Conservation (phyloP, 2,113 vertebrate species). For the Pterocles burchelli region DNA sequence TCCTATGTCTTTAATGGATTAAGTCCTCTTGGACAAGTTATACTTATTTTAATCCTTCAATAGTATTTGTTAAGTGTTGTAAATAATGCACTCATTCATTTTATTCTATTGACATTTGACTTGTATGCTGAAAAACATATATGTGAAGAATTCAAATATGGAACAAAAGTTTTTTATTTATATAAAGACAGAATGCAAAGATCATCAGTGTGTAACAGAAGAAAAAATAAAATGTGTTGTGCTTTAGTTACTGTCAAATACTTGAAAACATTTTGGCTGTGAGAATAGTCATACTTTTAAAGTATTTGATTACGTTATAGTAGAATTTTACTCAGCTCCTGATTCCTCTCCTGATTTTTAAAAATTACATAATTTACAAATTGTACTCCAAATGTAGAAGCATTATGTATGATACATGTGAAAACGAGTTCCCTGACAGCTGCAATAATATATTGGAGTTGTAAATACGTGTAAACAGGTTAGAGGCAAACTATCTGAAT, state of each 20-base stretch:
- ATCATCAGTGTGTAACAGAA: not conserved
- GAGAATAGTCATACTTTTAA: not conserved
- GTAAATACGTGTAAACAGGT: not conserved
- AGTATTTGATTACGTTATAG: not conserved
- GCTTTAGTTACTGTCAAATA: not conserved
- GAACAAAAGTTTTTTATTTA: not conserved
- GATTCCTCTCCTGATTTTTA: not conserved
- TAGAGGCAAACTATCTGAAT: not conserved
- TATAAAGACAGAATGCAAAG: not conserved
- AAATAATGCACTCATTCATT: conserved; percentile 24
- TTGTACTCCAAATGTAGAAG: not conserved
- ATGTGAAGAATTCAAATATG: not conserved
- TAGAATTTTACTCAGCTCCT: not conserved
- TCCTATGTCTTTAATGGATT: conserved; percentile 75
- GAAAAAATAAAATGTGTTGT: not conserved
- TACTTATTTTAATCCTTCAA: conserved; percentile 54
- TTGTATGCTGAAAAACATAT: not conserved
- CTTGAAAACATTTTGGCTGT: not conserved
- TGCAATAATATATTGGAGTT: not conserved
- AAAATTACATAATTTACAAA: not conserved
- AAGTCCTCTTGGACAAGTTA: conserved; percentile 63
- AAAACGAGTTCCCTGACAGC: not conserved
- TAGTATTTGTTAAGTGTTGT: conserved; percentile 47
- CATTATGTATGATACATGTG: not conserved
- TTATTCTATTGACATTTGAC: conserved; percentile 9